Conservation (phyloP, 2,113 vertebrate genomes). For the Thamnophis sirtalis region DNA sequence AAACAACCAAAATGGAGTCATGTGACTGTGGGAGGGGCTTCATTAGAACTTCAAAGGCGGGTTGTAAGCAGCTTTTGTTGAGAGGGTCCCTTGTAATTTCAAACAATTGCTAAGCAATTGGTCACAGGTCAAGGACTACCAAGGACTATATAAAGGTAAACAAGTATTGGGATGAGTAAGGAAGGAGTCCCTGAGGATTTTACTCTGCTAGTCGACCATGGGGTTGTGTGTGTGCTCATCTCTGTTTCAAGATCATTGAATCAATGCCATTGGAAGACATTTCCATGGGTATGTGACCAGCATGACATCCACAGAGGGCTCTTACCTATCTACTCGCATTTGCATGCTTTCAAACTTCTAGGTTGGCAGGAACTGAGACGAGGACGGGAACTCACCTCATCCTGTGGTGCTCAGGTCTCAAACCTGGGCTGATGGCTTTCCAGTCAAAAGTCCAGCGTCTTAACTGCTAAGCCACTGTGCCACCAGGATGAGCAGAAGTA, state of each 20-base stretch:
- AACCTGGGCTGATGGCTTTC: background rate
- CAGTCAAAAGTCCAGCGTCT: background rate
- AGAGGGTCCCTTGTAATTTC: background rate
- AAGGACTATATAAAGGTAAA: background rate
- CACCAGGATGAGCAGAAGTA: background rate
- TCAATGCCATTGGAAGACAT: background rate
- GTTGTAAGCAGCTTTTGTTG: background rate
- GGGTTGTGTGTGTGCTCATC: too few relatives aligned
- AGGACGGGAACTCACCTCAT: background rate
- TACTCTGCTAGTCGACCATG: background rate
- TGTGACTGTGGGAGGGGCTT: background rate
- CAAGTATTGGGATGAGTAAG: background rate
- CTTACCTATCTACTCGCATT: background rate
- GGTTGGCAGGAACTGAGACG: background rate
- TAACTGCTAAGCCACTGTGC: background rate
- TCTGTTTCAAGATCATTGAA: too few relatives aligned
- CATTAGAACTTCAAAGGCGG: background rate
- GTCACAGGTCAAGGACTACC: background rate
- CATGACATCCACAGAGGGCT: background rate
- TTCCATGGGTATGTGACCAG: background rate
- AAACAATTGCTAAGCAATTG: background rate
- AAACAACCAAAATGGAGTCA: background rate
- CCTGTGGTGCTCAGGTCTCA: background rate
- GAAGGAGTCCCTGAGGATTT: background rate
- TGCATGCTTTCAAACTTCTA: background rate